Evolutionary conservation across 2,113 vertebrate species (phyloP).

Genomic region (Lethenteron reissneri): DNA sequence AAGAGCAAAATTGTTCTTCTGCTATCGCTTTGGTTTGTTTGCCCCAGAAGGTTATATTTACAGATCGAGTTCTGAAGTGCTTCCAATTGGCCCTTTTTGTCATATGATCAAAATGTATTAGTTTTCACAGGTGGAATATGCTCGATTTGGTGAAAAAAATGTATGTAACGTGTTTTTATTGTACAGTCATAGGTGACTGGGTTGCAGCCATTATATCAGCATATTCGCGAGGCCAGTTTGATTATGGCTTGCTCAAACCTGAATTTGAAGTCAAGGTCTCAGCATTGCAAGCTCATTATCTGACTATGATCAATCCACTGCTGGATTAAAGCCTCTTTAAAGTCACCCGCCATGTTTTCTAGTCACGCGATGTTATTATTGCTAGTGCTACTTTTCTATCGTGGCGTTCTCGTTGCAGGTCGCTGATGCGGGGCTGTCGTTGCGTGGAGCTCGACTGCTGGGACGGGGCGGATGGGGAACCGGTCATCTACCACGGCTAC

Average conservation of each 20-base stretch:
- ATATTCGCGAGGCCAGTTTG: background rate
- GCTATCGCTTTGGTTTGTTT: no score
- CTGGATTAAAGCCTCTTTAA: background rate
- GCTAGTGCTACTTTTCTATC: background rate
- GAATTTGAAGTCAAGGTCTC: background rate
- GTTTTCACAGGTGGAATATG: no score
- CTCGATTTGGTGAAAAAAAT: no score
- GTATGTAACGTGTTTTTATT: no score
- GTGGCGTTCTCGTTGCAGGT: constrained; percentile 23
- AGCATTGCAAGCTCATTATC: background rate
- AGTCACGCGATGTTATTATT: background rate
- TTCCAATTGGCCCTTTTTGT: background rate
- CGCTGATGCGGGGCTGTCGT: constrained; percentile 62
- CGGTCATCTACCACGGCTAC: constrained; percentile 66
- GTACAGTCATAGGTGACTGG: no score
- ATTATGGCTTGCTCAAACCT: background rate
- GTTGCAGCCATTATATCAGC: no score
- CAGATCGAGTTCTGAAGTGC: background rate
- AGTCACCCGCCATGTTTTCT: background rate
- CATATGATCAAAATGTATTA: no score
- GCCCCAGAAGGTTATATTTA: background rate
- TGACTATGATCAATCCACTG: background rate
- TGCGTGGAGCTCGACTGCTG: constrained; percentile 95
- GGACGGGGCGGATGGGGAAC: constrained; percentile 70
- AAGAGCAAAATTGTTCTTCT: background rate